Percentiles rank a stretch among this genome's conserved stretches.
Evolutionary conservation across 1,140 invertebrate genomes (phyloP).

Genomic region (Drosophila pseudoobscura): DNA sequence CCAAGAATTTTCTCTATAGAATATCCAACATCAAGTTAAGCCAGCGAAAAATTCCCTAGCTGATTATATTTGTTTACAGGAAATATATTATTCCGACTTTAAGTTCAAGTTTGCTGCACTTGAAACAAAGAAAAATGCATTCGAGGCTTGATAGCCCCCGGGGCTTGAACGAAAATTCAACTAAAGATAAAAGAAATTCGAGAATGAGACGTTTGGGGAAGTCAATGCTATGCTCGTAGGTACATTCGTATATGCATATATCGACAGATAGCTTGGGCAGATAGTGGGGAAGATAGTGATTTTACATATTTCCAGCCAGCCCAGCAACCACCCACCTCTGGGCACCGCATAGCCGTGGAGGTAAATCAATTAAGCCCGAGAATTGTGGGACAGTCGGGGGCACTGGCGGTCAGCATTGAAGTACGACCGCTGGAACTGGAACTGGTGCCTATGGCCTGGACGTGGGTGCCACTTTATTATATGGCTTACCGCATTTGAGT

Average conservation of each 20-base stretch:
- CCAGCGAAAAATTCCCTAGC: too few relatives aligned
- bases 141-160: background rate
- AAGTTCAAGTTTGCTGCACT: slow-evolving; percentile 18
- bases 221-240: background rate
- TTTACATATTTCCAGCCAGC: slow-evolving; percentile 30
- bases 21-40: background rate
- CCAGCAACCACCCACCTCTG: slow-evolving; percentile 25
- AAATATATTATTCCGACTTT: slow-evolving; percentile 9
- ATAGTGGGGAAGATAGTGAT: slow-evolving; percentile 31
- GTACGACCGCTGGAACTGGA: slow-evolving; percentile 23
- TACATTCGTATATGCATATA: background rate
- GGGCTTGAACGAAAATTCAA: background rate
- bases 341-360: slow-evolving; percentile 7
- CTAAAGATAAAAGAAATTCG: slow-evolving; percentile 12
- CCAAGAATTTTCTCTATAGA: too few relatives aligned
- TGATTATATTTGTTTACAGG: slow-evolving; percentile 39
- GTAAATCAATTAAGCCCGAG: slow-evolving; percentile 66
- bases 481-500: slow-evolving; percentile 22
- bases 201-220: slow-evolving; percentile 11
- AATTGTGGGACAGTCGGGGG: slow-evolving; percentile 52
- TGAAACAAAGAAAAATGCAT: slow-evolving; percentile 7
- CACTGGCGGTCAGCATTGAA: slow-evolving; percentile 37
- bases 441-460: slow-evolving; percentile 2
- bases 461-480: slow-evolving; percentile 57
- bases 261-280: slow-evolving; percentile 12